Evolutionary conservation across 2,113 vertebrate species (phyloP).

Genomic region (Mungos mungo): DNA sequence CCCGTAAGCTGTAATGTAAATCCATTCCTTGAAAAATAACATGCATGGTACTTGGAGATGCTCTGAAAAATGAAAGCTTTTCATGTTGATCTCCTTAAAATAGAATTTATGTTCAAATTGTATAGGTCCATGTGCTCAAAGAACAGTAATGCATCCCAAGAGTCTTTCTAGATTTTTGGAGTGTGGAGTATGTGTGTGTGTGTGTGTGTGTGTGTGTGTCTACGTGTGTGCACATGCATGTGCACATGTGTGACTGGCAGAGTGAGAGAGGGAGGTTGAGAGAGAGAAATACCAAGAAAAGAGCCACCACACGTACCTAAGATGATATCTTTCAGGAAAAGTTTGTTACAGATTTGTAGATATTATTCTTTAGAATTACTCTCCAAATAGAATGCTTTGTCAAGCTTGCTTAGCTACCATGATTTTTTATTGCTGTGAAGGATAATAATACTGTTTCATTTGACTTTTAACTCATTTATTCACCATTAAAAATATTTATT

Average conservation of each 20-base stretch:
- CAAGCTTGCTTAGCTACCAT: not conserved
- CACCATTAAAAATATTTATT: not conserved
- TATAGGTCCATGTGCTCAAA: not conserved
- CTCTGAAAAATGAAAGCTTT: slow-evolving; percentile 68
- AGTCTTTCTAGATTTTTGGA: not conserved
- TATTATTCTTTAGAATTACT: not conserved
- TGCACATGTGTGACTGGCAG: not conserved
- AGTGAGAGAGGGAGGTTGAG: not conserved
- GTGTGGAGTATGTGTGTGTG: not conserved
- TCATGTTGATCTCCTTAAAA: slow-evolving; percentile 60
- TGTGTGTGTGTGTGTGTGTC: not conserved
- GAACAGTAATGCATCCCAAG: not conserved
- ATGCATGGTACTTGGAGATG: slow-evolving; percentile 34
- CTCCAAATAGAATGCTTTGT: not conserved
- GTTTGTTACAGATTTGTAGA: not conserved
- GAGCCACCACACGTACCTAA: not conserved
- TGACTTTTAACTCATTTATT: not conserved
- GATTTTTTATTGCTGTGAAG: not conserved
- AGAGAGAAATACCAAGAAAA: not conserved
- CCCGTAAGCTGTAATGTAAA: slow-evolving; percentile 59
- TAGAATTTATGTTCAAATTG: slow-evolving; percentile 61
- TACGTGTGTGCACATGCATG: not conserved
- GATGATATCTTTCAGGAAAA: not conserved
- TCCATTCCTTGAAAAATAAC: slow-evolving; percentile 49
- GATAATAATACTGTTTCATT: not conserved